These are phyloP conservation scores for Blera fallax DNA, from an alignment of 2,888 invertebrate genomes.

Conservation along the genomic window DNA sequence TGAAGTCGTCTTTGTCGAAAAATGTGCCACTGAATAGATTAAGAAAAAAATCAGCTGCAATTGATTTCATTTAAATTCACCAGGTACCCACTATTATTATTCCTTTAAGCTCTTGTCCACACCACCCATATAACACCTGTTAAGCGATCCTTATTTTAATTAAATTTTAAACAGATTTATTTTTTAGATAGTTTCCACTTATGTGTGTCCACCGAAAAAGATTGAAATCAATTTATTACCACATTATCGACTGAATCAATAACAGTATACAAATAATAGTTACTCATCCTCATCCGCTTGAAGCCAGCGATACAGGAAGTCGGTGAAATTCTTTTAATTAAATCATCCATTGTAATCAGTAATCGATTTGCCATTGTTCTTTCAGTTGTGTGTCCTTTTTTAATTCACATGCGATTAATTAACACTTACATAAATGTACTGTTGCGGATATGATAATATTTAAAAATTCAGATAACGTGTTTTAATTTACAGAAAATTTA, in stretches of 20 bases:
- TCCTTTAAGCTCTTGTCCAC: too few relatives aligned
- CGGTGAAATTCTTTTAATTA: conserved; percentile 36
- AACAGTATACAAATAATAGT: background rate
- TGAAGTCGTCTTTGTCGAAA: too few relatives aligned
- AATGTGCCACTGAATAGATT: too few relatives aligned
- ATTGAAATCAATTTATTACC: conserved; percentile 15
- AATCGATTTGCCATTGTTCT: conserved; percentile 11
- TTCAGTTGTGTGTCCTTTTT: background rate
- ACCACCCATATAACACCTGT: background rate
- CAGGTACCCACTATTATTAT: too few relatives aligned
- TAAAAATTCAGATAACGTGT: background rate
- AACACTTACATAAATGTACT: background rate
- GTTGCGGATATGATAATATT: background rate
- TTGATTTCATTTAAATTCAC: too few relatives aligned
- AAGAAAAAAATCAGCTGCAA: too few relatives aligned
- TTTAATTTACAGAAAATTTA: background rate
- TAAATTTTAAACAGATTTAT: background rate
- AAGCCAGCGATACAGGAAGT: background rate
- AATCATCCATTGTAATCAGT: conserved; percentile 33
- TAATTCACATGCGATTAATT: conserved; percentile 30
- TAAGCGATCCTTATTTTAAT: background rate
- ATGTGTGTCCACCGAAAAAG: background rate
- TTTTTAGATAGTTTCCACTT: background rate
- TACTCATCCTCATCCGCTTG: background rate
- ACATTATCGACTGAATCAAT: conserved; percentile 3